Evolutionary conservation across 2,888 invertebrate species (phyloP), one percentile per base, ranked within the genome.

Genomic region (Hymenopus coronatus): DNA sequence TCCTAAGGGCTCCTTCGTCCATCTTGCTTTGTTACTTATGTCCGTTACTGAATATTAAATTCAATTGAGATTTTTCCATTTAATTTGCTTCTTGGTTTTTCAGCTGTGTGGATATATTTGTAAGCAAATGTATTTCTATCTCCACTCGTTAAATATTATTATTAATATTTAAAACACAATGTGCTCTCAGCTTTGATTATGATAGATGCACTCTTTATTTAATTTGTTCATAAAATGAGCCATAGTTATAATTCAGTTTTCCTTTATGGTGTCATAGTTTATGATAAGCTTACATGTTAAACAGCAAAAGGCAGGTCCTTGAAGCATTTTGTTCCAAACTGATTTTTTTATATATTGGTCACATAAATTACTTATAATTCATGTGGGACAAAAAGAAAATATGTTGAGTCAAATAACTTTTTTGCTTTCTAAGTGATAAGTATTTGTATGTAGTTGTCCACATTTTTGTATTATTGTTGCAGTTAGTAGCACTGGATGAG

Each of bases 361-460:
- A 27, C 27, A 83, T 46, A 88, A 88, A 83, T 84, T 15, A 84
- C 46, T 28, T 30, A 87, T 81, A 82, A 28, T 40, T 85, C 33
- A 33, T 40, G 40, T 85, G 46, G 85, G n/a, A 25, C 20, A 85
- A 85, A 33, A 85, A 88, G 54, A 84, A 85, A 82, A 88, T 82
- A 82, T 88, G 83, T 40, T 88, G 83, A 88, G 82, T 89, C 89
- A 70, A 85, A 88, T 84, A 88, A 85, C 82, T 88, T 33, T 81
- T 54, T 89, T 89, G 89, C 88, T 89, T 89, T 83, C 88, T 89
- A 88, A 88, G 30, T 82, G 28, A 88, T 88, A 89, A 89, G 54
- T 88, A 88, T 84, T 88, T 88, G 88, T 88, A 88, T 88, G 88
- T 88, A 88, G 83, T 87, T 88, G 83, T 88, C 88, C 20, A 46